Evolutionary conservation across 2,113 vertebrate species (phyloP).

Genomic region (Psittacula cyanocephala): DNA sequence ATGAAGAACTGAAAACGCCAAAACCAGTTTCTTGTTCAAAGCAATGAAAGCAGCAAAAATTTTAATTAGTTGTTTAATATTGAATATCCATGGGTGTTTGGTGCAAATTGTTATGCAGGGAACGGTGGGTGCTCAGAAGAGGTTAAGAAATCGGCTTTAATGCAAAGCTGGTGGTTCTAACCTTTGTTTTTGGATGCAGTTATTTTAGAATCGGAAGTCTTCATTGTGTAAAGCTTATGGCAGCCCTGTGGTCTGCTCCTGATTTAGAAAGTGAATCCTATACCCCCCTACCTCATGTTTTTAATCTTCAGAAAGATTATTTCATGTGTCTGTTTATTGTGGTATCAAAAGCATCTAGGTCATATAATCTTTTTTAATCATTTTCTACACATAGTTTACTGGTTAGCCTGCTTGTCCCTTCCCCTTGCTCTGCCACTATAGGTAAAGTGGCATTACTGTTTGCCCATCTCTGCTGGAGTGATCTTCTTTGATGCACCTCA

Average conservation of each 20-base stretch:
- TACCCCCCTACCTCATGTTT: not conserved
- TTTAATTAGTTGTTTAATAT: constrained; percentile 67
- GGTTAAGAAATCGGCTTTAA: not conserved
- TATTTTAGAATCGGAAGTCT: not conserved
- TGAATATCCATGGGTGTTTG: constrained; percentile 42
- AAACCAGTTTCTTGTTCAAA: constrained; percentile 50
- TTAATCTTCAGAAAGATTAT: not conserved
- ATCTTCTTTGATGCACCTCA: not conserved
- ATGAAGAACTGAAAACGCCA: constrained; percentile 35
- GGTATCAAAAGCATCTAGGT: not conserved
- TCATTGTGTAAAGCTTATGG: not conserved
- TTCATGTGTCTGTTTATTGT: not conserved
- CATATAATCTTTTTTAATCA: not conserved
- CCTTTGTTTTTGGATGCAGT: not conserved
- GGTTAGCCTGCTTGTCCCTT: not conserved
- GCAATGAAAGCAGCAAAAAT: constrained; percentile 51
- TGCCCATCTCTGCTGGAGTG: not conserved
- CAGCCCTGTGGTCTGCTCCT: not conserved
- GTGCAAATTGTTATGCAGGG: constrained; percentile 15
- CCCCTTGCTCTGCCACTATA: not conserved
- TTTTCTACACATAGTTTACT: not conserved
- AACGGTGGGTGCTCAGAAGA: not conserved
- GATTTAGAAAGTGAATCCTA: not conserved
- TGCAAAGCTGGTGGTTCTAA: not conserved
- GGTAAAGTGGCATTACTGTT: not conserved